phyloP scores from a whole-genome alignment of 2,113 vertebrate species.

The Erythrocercus mccallii region DNA sequence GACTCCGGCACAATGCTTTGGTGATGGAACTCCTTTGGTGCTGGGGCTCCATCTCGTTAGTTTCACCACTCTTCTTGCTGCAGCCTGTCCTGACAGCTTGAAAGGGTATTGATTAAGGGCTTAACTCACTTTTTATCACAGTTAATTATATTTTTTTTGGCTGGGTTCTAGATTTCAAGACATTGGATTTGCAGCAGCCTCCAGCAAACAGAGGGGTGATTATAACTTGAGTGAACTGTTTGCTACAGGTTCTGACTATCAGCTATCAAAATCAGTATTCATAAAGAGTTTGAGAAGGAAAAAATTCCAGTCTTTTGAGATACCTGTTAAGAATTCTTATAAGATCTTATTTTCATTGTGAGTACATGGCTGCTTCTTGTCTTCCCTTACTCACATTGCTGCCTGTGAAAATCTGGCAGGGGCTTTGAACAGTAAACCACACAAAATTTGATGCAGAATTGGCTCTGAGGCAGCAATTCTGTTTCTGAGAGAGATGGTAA shows the following conservation, averaged over 20 bases:
- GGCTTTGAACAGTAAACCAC: neutral
- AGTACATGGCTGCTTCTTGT: neutral
- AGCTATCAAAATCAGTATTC: neutral
- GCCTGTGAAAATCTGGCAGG: neutral
- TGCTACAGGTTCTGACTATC: neutral
- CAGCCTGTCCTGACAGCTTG: constrained; percentile 15
- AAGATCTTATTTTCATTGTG: neutral
- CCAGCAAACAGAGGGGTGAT: neutral
- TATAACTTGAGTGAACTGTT: neutral
- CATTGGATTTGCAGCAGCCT: neutral
- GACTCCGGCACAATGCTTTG: neutral
- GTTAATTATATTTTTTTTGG: constrained; percentile 52
- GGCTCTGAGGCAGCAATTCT: neutral
- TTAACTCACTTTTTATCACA: constrained; percentile 41
- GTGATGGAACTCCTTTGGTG: neutral
- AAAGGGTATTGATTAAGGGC: constrained; percentile 53
- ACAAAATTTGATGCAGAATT: neutral
- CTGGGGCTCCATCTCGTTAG: constrained; percentile 17
- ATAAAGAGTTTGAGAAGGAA: neutral
- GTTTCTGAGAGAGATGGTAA: neutral
- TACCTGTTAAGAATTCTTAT: neutral
- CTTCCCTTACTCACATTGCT: neutral
- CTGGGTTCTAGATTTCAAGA: neutral
- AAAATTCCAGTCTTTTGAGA: neutral
- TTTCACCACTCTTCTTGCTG: neutral